phyloP scores from a whole-genome alignment of 2,888 invertebrate species.

The Eupithecia dodoneata region DNA sequence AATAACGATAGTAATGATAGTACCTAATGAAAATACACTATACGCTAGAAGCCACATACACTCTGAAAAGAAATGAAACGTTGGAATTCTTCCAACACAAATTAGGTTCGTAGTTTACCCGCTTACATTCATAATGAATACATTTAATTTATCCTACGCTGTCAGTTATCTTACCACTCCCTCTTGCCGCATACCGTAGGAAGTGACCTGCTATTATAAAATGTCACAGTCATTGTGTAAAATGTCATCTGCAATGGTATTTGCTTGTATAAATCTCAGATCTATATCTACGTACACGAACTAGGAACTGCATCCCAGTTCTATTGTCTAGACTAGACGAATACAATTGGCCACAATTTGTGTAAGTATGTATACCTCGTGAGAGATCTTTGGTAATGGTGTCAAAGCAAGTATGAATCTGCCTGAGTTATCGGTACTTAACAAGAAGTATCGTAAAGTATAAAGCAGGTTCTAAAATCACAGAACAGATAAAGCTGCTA shows the following conservation, averaged over 20 bases:
- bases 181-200: neutral
- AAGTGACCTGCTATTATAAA: neutral
- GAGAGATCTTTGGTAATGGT: neutral
- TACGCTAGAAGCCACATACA: no score
- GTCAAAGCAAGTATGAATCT: neutral
- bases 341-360: neutral
- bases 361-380: neutral
- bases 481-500: neutral
- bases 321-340: neutral
- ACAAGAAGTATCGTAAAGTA: neutral
- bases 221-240: neutral
- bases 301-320: neutral
- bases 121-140: no score
- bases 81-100: no score
- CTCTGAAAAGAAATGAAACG: no score
- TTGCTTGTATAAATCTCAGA: neutral
- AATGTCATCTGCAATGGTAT: neutral
- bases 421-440: neutral
- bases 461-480: neutral
- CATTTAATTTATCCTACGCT: neutral
- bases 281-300: neutral
- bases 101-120: no score
- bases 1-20: no score
- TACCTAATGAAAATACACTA: no score
- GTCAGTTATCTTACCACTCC: no score